Base-by-base conservation (phyloP, 2,797 vertebrate species). In the Caiman crocodilus region DNA sequence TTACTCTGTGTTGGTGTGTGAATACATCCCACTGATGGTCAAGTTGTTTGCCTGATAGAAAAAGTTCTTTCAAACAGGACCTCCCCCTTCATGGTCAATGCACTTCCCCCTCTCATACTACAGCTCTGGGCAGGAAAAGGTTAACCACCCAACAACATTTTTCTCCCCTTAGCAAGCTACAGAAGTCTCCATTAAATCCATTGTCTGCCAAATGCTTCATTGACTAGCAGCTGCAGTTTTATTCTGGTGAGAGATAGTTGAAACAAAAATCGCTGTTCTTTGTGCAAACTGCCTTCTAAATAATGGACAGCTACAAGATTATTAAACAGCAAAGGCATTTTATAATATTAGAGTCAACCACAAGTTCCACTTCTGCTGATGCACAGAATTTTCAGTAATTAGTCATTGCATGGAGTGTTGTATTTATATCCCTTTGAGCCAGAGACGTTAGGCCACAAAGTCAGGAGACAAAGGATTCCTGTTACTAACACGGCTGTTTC, bases 311-410 rank as follows among this genome's bases (percentile, higher is more conserved):
- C 92, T 89, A 92, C 87, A 90, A 93, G 94, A 97, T 98, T 98
- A 98, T 97, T 97, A 97, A 97, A 97, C 88, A 95, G 96, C 96
- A 97, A 96, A 98, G 96, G 97, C 97, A 98, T 98, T 91, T 96
- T 96, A 97, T 96, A 97, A 97, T 97, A 96, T 96, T 96, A 96
- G 96, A 96, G 91, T 78, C 94, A 96, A 97, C 97, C 97, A 96
- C 97, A 98, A 97, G 97, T 97, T 95, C 96, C 97, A 97, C 97
- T 97, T 98, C 96, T 98, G 98, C 98, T 97, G 97, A 98, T 95
- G 95, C 95, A 96, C 95, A 97, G 86, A 97, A 96, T 97, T 97
- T 96, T 97, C 94, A 97, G 97, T 94, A 96, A 97, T 98, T 97
- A 97, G 97, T 98, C 98, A 98, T 84, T 97, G 97, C 97, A 90